These are phyloP conservation scores for Passer domesticus DNA, from an alignment of 2,113 vertebrate species.

Conservation along the genomic window DNA sequence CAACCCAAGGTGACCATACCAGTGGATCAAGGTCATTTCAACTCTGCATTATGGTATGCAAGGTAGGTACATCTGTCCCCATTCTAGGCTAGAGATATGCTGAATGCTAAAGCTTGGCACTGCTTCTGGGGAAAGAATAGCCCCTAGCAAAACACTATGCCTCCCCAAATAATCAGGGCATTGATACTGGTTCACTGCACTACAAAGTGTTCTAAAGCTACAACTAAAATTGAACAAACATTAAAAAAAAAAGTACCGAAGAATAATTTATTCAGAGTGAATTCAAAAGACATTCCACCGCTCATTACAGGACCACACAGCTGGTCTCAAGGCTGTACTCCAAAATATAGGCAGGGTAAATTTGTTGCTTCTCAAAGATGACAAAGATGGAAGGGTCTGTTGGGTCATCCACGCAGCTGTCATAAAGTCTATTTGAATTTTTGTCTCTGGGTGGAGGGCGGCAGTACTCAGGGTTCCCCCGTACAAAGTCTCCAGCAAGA, in stretches of 20 bases:
- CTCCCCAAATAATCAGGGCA: not conserved
- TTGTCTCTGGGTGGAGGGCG: slow-evolving; percentile 66
- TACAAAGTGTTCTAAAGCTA: not conserved
- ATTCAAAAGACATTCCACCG: not conserved
- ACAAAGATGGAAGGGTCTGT: slow-evolving; percentile 81
- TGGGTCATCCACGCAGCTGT: slow-evolving; percentile 80
- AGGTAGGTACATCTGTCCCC: not conserved
- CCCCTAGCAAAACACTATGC: not conserved
- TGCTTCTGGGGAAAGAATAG: not conserved
- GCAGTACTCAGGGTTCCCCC: slow-evolving; percentile 39
- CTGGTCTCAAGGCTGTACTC: not conserved
- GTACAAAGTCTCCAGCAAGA: slow-evolving; percentile 74
- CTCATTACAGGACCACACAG: not conserved
- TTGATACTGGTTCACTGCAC: not conserved
- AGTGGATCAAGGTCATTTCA: not conserved
- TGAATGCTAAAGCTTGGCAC: not conserved
- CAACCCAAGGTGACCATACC: not conserved
- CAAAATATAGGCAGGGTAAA: slow-evolving; percentile 88
- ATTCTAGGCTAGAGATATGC: not conserved
- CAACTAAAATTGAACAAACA: not conserved
- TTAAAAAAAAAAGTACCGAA: not conserved
- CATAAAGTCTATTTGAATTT: slow-evolving; percentile 65
- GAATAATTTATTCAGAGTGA: not conserved
- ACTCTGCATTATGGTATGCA: not conserved
- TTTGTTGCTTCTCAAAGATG: slow-evolving; percentile 87